These are phyloP conservation scores for Chrysopa pallens DNA, from an alignment of 1,140 invertebrate species.

Conservation along the genomic window DNA sequence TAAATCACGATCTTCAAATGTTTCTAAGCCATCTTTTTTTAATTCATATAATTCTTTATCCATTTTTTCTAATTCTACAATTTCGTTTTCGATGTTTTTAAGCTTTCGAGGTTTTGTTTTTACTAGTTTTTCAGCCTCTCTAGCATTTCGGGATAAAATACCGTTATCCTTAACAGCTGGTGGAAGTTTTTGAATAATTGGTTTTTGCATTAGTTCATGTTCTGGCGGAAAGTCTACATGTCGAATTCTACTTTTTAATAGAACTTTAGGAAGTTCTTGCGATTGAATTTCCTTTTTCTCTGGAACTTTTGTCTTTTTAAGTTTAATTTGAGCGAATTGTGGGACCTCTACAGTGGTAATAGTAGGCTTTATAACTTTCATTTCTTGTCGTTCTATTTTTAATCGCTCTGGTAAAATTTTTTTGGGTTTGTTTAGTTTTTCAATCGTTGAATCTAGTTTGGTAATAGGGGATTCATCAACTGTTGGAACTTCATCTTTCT, in stretches of 20 bases:
- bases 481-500: conserved; percentile 8
- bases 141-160: conserved; percentile 45
- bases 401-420: conserved; percentile 2
- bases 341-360: conserved; percentile 22
- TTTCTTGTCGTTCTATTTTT: conserved; percentile 6
- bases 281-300: conserved; percentile 16
- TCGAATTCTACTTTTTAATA: conserved; percentile 41
- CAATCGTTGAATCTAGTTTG: conserved; percentile 1
- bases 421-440: conserved; percentile 4
- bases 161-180: conserved; percentile 36
- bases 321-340: conserved; percentile 23
- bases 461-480: too few relatives aligned
- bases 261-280: conserved; percentile 35
- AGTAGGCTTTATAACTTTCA: conserved; percentile 13
- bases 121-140: conserved; percentile 43
- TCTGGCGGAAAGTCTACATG: conserved; percentile 38
- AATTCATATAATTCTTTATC: conserved; percentile 5
- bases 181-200: conserved; percentile 27
- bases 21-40: conserved; percentile 8
- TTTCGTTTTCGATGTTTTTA: conserved; percentile 48
- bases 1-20: conserved; percentile 3
- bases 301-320: conserved; percentile 13
- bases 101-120: conserved; percentile 33
- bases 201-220: conserved; percentile 21
- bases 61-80: conserved; percentile 4